These are phyloP conservation scores for Sula dactylatra DNA, from an alignment of 2,113 vertebrate species.

Conservation along the genomic window DNA sequence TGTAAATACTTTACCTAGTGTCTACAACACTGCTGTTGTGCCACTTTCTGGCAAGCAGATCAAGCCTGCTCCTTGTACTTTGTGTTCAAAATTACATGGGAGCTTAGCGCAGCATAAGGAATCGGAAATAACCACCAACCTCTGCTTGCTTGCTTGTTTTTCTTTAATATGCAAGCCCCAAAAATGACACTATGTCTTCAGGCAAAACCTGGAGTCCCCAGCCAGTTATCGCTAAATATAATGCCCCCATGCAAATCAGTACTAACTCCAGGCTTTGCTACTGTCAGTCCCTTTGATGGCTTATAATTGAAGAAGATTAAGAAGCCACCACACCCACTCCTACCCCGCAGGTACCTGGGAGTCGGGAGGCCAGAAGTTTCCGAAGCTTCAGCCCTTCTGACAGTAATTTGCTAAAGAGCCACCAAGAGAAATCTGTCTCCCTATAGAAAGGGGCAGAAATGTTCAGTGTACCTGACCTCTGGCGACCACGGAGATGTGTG, in stretches of 20 bases:
- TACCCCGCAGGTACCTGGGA: background rate
- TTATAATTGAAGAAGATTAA: background rate
- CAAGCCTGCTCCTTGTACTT: slow-evolving; percentile 17
- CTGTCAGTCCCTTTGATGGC: background rate
- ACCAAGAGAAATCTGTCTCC: background rate
- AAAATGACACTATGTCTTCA: background rate
- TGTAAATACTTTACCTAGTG: background rate
- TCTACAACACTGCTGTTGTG: background rate
- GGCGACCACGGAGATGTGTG: background rate
- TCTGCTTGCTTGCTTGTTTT: background rate
- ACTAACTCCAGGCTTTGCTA: background rate
- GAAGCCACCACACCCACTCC: background rate
- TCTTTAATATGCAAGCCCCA: background rate
- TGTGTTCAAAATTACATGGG: background rate
- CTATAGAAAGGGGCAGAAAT: background rate
- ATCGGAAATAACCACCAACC: background rate
- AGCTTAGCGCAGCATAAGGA: background rate
- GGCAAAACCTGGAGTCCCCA: background rate
- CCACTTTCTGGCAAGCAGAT: background rate
- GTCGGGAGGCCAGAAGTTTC: background rate
- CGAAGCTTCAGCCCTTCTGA: background rate
- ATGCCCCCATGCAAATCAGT: background rate
- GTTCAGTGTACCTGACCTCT: fast-evolving
- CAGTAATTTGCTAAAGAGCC: background rate
- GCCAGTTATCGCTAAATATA: background rate